phyloP scores from a whole-genome alignment of 2,888 invertebrate genomes.

The Vandiemenella viatica region DNA sequence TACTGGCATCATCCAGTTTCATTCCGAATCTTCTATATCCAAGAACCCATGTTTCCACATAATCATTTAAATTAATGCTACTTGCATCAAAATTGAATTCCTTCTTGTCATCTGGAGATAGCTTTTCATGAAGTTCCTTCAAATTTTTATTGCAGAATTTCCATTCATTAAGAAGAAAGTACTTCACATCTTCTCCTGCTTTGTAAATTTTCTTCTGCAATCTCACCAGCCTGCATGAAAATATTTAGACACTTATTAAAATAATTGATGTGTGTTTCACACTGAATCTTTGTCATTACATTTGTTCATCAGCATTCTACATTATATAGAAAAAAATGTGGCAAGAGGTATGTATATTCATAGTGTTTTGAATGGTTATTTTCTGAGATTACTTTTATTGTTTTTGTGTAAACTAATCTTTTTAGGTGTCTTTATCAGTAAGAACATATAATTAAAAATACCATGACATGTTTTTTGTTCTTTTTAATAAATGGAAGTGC shows the following conservation, averaged over 20 bases:
- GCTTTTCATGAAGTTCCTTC: constrained; percentile 21
- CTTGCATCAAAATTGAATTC: constrained; percentile 31
- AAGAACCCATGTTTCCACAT: constrained; percentile 32
- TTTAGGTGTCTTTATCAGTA: too few species aligned
- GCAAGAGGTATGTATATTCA: too few species aligned
- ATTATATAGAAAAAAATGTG: too few species aligned
- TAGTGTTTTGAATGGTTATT: too few species aligned
- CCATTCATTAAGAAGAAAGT: constrained; percentile 35
- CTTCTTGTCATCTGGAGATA: constrained; percentile 22
- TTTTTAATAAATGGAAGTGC: too few species aligned
- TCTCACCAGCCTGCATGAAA: constrained; percentile 29
- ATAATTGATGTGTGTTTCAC: neutral
- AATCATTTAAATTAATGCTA: constrained; percentile 22
- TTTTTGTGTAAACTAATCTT: too few species aligned
- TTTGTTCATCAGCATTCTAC: too few species aligned
- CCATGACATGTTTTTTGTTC: too few species aligned
- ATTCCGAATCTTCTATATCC: constrained; percentile 32
- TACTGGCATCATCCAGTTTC: constrained; percentile 28
- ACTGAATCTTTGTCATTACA: too few species aligned
- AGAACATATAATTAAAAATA: too few species aligned
- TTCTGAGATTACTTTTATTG: too few species aligned
- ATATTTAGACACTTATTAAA: neutral
- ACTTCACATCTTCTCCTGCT: constrained; percentile 30
- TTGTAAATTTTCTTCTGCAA: constrained; percentile 31
- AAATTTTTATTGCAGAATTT: constrained; percentile 25